These are phyloP conservation scores for Halesus radiatus DNA, from an alignment of 1,140 invertebrate genomes.

Conservation along the genomic window DNA sequence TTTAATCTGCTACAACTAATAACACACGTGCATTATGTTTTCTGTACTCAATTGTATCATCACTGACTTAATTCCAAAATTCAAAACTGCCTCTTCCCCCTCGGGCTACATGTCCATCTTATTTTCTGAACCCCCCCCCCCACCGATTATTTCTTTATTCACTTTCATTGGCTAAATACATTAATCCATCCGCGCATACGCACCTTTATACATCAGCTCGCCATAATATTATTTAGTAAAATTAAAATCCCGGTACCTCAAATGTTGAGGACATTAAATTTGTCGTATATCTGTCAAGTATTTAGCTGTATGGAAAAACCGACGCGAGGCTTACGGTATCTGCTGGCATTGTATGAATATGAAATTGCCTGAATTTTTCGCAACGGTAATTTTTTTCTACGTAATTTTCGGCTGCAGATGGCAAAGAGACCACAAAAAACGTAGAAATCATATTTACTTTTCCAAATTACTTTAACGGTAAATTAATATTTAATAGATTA, in stretches of 20 bases:
- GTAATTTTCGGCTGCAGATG: background rate
- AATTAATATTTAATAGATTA: conserved; percentile 26
- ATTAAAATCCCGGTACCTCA: too few species aligned
- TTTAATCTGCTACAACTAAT: background rate
- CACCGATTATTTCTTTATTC: too few species aligned
- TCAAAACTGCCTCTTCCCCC: too few species aligned
- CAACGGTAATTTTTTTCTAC: conserved; percentile 34
- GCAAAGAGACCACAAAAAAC: background rate
- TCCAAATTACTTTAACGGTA: conserved; percentile 33
- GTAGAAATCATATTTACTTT: conserved; percentile 25
- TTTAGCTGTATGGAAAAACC: background rate
- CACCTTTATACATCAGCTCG: too few species aligned
- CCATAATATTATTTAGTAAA: background rate
- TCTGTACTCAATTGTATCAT: too few species aligned
- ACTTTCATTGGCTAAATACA: too few species aligned
- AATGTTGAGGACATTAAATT: conserved; percentile 13
- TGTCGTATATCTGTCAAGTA: background rate
- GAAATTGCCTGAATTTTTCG: conserved; percentile 22
- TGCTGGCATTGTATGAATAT: conserved; percentile 2
- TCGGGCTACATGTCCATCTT: too few species aligned
- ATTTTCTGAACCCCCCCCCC: too few species aligned
- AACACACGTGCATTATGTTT: background rate
- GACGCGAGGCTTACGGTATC: background rate
- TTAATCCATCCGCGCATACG: too few species aligned
- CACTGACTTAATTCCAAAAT: too few species aligned